A percentile compares a stretch with the other conserved stretches of the same genome.
These are phyloP conservation scores for Meleagris gallopavo DNA, from an alignment of 2,113 vertebrate species.

Conservation along the genomic window DNA sequence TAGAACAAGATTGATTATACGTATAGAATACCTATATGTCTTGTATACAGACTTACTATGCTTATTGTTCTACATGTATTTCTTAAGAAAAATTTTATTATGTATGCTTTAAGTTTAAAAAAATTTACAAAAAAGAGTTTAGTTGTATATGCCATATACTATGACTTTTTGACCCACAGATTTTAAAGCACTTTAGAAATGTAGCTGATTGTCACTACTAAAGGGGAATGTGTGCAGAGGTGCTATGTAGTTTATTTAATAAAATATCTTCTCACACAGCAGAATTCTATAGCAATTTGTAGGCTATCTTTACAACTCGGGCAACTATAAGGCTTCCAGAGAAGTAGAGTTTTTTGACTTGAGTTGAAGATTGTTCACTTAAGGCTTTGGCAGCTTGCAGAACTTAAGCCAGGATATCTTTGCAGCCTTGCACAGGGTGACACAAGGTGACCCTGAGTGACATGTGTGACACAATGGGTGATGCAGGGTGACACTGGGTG, in stretches of 20 bases:
- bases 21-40: neutral
- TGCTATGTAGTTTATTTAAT: neutral
- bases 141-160: no score
- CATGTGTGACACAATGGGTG: no score
- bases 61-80: neutral
- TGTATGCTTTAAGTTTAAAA: neutral
- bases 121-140: neutral
- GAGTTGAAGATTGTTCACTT: neutral
- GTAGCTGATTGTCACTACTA: neutral
- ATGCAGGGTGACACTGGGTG: no score
- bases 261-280: neutral
- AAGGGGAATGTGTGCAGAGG: neutral
- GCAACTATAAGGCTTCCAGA: neutral
- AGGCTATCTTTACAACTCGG: neutral
- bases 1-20: no score
- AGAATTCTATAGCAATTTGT: neutral
- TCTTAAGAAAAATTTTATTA: neutral
- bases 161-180: neutral
- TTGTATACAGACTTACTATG: neutral
- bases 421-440: neutral
- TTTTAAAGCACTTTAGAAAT: neutral
- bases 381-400: neutral
- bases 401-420: neutral
- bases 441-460: no score
- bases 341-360: neutral